Conservation (phyloP, 1,140 invertebrate genomes). For the Mizuhopecten yessoensis region DNA sequence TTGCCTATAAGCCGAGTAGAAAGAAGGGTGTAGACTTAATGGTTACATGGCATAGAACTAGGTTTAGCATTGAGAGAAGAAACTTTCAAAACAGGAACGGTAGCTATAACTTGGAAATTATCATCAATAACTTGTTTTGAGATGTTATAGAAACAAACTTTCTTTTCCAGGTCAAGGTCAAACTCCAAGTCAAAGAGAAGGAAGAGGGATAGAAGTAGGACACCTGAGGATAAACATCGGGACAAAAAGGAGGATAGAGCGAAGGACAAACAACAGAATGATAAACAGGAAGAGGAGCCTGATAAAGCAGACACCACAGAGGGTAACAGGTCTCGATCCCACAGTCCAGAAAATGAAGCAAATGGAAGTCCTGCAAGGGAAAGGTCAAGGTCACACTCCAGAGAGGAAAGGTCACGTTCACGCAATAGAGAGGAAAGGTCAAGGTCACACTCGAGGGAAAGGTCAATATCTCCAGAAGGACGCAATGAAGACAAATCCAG, state of each 20-base stretch:
- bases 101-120: too few species aligned
- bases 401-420: slow-evolving; percentile 50
- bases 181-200: slow-evolving; percentile 29
- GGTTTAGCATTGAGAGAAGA: too few species aligned
- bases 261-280: neutral
- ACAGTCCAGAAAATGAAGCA: slow-evolving; percentile 43
- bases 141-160: too few species aligned
- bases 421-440: slow-evolving; percentile 47
- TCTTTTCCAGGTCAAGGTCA: neutral
- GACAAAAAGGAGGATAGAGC: neutral
- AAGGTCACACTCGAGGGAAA: slow-evolving; percentile 47
- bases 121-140: too few species aligned
- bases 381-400: neutral
- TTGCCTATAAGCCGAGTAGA: too few species aligned
- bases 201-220: slow-evolving; percentile 10
- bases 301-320: neutral
- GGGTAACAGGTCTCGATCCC: slow-evolving; percentile 46
- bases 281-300: neutral
- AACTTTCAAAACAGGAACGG: too few species aligned
- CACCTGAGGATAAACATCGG: slow-evolving; percentile 13
- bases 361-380: slow-evolving; percentile 39
- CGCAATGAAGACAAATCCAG: slow-evolving; percentile 43
- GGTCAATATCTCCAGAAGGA: slow-evolving; percentile 16
- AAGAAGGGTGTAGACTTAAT: too few species aligned
- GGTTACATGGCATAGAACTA: too few species aligned